Evolutionary conservation across 2,113 vertebrate species (phyloP).

Genomic region (Thermophis baileyi): DNA sequence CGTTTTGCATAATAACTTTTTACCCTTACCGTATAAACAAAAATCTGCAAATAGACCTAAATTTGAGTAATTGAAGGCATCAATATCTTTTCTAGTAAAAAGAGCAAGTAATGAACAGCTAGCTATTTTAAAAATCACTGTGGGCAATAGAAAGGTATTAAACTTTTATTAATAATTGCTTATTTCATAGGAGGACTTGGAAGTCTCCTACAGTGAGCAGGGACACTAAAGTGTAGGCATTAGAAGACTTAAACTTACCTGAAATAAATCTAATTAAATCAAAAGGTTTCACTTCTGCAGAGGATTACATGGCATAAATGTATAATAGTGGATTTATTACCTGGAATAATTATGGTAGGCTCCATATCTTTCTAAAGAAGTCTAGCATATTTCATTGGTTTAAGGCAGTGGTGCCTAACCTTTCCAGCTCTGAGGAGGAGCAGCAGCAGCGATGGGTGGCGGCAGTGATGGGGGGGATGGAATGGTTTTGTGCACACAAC

Average conservation of each 20-base stretch:
- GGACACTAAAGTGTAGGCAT: accelerated
- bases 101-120: accelerated
- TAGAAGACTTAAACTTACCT: not conserved
- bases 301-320: not conserved
- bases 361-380: not conserved
- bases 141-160: not conserved
- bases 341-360: not conserved
- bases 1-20: not conserved
- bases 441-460: too few relatives aligned
- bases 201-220: accelerated
- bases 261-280: not conserved
- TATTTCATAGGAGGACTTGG: accelerated
- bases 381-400: not conserved
- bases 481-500: too few relatives aligned
- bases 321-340: not conserved
- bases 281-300: not conserved
- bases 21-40: accelerated
- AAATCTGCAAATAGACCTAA: not conserved
- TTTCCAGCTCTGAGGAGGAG: too few relatives aligned
- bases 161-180: not conserved
- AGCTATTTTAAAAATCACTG: accelerated
- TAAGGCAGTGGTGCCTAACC: not conserved
- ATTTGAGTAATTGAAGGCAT: not conserved
- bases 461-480: too few relatives aligned
- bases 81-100: not conserved